A percentile compares a stretch with the other conserved stretches of the same genome.
Evolutionary conservation across 2,113 vertebrate species (phyloP).

Genomic region (Lophura nycthemera): DNA sequence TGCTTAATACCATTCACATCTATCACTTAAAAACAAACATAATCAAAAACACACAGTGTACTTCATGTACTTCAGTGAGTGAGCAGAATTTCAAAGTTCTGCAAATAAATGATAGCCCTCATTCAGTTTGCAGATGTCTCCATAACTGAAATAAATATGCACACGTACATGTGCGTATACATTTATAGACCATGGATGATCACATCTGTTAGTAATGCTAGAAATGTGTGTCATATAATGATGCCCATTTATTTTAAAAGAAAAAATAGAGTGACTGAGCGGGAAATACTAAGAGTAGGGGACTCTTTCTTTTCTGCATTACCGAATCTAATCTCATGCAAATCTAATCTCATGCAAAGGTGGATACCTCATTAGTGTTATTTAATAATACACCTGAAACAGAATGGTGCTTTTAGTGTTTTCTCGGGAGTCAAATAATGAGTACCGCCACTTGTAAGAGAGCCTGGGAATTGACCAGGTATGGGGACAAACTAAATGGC

Average conservation of each 20-base stretch:
- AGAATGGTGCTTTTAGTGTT: not conserved
- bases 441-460: not conserved
- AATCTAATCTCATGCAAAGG: not conserved
- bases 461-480: not conserved
- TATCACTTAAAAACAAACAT: not conserved
- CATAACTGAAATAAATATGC: not conserved
- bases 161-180: fast-evolving
- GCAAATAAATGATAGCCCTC: not conserved
- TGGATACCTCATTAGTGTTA: not conserved
- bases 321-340: not conserved
- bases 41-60: not conserved
- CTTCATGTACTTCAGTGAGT: not conserved
- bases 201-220: not conserved
- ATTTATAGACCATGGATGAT: not conserved
- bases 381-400: not conserved
- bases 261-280: not conserved
- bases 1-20: not conserved
- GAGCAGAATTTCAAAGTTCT: not conserved
- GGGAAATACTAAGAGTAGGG: not conserved
- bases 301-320: not conserved
- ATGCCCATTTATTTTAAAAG: not conserved
- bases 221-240: not conserved
- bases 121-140: not conserved
- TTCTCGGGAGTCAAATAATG: not conserved
- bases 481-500: not conserved